Conservation (phyloP, 2,888 invertebrate species). For the Euspilapteryx auroguttella region DNA sequence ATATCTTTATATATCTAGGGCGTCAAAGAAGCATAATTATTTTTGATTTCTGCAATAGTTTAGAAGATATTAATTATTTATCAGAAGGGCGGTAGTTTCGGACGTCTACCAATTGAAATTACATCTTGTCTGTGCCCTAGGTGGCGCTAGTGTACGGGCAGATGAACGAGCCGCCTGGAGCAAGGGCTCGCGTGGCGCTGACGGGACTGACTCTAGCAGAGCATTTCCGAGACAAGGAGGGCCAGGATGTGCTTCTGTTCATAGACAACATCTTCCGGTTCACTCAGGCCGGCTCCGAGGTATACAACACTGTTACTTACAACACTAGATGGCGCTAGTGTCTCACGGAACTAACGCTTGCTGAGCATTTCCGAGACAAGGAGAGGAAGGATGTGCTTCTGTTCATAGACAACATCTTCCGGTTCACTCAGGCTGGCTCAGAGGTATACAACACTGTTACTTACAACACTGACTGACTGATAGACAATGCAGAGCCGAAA, state of each 20-base stretch:
- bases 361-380: conserved; percentile 92
- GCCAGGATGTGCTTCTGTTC: conserved; percentile 92
- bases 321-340: conserved; percentile 83
- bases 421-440: too few species aligned
- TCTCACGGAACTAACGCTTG: conserved; percentile 90
- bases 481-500: too few species aligned
- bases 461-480: too few species aligned
- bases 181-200: conserved; percentile 90
- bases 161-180: conserved; percentile 97
- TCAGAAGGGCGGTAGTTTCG: too few species aligned
- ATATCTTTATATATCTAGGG: too few species aligned
- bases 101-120: too few species aligned
- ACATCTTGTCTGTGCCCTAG: too few species aligned
- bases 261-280: conserved; percentile 97
- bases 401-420: conserved; percentile 95
- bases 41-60: too few species aligned
- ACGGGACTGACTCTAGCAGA: conserved; percentile 94
- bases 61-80: too few species aligned
- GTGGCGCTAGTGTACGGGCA: conserved; percentile 93
- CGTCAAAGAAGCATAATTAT: too few species aligned
- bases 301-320: too few species aligned
- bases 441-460: too few species aligned
- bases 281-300: conserved; percentile 90
- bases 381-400: conserved; percentile 92
- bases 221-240: conserved; percentile 93